These are phyloP conservation scores for Smutsia gigantea DNA, from an alignment of 2,797 vertebrate species.

Conservation along the genomic window DNA sequence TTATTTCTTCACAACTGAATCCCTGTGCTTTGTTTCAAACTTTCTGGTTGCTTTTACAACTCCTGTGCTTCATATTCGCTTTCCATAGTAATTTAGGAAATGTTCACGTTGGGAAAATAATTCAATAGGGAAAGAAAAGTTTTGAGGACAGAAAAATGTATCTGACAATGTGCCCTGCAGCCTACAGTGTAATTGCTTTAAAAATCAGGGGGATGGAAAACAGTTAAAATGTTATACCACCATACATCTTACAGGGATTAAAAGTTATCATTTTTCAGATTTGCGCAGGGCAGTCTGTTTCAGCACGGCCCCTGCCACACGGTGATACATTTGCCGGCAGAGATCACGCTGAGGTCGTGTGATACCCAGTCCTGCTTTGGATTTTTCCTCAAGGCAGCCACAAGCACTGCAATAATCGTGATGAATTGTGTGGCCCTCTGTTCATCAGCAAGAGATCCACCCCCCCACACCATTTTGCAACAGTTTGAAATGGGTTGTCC, in stretches of 20 bases:
- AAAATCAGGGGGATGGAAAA: slow-evolving; percentile 57
- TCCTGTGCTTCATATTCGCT: neutral
- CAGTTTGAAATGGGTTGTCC: neutral
- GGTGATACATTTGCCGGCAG: slow-evolving; percentile 58
- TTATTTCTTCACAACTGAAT: neutral
- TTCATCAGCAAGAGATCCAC: slow-evolving; percentile 28
- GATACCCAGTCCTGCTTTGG: slow-evolving; percentile 4
- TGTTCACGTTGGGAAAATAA: slow-evolving; percentile 47
- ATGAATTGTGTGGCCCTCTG: slow-evolving; percentile 27
- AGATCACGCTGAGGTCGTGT: slow-evolving; percentile 28
- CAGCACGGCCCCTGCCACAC: neutral
- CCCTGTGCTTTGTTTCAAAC: slow-evolving; percentile 21
- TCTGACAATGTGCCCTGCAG: slow-evolving; percentile 38
- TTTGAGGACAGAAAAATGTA: slow-evolving; percentile 45
- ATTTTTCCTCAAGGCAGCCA: slow-evolving; percentile 54
- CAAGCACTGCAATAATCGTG: slow-evolving; percentile 28
- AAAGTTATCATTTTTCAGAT: slow-evolving; percentile 66
- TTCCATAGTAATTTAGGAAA: slow-evolving; percentile 40
- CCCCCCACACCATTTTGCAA: neutral
- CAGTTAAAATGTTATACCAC: neutral
- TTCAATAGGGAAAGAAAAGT: slow-evolving; percentile 34
- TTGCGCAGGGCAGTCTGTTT: neutral
- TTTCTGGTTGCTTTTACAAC: slow-evolving; percentile 24
- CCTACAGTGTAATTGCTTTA: slow-evolving; percentile 42
- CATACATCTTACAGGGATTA: slow-evolving; percentile 41